Base-by-base conservation (phyloP, 2,888 invertebrate genomes). In the Arge pagana region DNA sequence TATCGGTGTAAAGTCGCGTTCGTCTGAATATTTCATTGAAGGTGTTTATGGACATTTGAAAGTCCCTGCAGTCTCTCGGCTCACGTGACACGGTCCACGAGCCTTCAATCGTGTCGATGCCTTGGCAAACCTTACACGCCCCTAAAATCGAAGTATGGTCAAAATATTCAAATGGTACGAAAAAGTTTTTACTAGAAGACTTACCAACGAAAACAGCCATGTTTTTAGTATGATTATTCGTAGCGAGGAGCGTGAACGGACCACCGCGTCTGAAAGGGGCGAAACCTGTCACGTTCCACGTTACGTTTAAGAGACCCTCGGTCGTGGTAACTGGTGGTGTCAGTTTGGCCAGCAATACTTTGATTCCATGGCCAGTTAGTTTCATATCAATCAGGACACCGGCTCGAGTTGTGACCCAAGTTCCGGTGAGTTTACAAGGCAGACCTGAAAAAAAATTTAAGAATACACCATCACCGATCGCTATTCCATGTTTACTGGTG, bases 81-180 rank as follows among this genome's bases (percentile, higher is more conserved):
- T 48, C 39, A 3, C 57, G 62, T 2, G 64, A 60, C 0, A 69
- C 48, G 5, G 66, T 62, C 70, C 70, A 70, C 5, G 67, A 59
- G 4, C 70, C 70, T 37, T 67, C 59, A 48, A 70, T 67, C 1
- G 69, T 68, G 43, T 70, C 70, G 40, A 66, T 53, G 21, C 70
- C 70, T 42, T 69, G 64, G 31, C 70, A 70, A 6, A 69, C 62
- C 56, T 59, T 63, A 54, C 70, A 70, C 4, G 70, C 56, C 56
- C 70, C 70, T 70, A n/a, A n/a, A n/a, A n/a, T n/a, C n/a, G n/a
- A n/a, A n/a, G n/a, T n/a, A n/a, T n/a, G n/a, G n/a, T n/a, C n/a
- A n/a, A n/a, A n/a, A 3, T 18, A 8, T 3, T 18, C 10, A 6
- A 18, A 37, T 37, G 5, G 37, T 18, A 6, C 18, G 36, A 5